phyloP scores from a whole-genome alignment of 2,797 vertebrate species.

The Knipowitschia caucasica region DNA sequence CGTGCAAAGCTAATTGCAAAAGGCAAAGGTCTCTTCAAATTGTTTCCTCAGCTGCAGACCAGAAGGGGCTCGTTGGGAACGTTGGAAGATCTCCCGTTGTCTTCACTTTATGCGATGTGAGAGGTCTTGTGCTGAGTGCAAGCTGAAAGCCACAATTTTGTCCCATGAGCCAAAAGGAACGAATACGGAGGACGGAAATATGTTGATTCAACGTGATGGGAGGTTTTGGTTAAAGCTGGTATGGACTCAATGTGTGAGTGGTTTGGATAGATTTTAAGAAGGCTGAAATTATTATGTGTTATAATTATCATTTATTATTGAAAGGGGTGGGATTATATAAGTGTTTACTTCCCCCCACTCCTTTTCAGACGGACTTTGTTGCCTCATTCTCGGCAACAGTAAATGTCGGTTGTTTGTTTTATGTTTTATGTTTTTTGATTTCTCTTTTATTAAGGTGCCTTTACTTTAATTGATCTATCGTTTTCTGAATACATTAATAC shows the following conservation, averaged over 20 bases:
- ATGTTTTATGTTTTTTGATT: too few species aligned
- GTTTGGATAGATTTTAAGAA: too few species aligned
- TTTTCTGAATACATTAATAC: too few species aligned
- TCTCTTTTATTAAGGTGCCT: too few species aligned
- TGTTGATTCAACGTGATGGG: neutral
- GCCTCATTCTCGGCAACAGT: too few species aligned
- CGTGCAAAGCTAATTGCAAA: slow-evolving; percentile 47
- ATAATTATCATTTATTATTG: too few species aligned
- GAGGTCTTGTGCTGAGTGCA: slow-evolving; percentile 21
- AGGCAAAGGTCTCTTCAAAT: slow-evolving; percentile 62
- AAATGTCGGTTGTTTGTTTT: too few species aligned
- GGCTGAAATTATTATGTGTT: too few species aligned
- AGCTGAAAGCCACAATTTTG: slow-evolving; percentile 17
- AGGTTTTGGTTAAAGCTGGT: neutral
- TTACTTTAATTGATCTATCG: too few species aligned
- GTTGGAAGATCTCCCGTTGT: slow-evolving; percentile 46
- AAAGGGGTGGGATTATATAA: too few species aligned
- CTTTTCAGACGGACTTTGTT: too few species aligned
- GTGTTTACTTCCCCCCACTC: too few species aligned
- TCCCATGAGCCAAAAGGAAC: neutral
- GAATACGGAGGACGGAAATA: neutral
- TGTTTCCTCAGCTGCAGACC: slow-evolving; percentile 70
- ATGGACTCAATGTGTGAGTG: neutral
- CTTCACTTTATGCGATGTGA: slow-evolving; percentile 42
- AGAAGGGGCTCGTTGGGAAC: slow-evolving; percentile 39